phyloP scores from a whole-genome alignment of 2,797 vertebrate species.

The Buphagus erythrorhynchus region DNA sequence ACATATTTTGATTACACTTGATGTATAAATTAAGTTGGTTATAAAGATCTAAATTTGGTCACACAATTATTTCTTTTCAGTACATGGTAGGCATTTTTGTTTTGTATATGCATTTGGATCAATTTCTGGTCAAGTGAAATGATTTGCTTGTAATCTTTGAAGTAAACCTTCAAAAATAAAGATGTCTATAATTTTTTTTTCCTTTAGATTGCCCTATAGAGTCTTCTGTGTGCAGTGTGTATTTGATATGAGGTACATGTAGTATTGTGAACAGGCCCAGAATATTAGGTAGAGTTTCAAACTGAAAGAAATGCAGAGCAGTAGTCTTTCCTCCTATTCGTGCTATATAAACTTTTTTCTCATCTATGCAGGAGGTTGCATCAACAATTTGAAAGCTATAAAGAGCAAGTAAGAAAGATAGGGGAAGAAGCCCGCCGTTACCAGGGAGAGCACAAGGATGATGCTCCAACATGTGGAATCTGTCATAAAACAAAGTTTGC shows the following conservation, averaged over 20 bases:
- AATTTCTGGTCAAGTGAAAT: background rate
- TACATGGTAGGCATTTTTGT: background rate
- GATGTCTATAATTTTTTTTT: background rate
- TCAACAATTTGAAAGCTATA: conserved; percentile 99
- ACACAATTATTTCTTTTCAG: background rate
- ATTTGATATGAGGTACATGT: background rate
- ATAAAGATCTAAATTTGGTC: background rate
- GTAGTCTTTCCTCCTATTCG: background rate
- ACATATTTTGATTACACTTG: background rate
- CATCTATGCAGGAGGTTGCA: conserved; percentile 89
- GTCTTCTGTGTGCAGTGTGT: background rate
- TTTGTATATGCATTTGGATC: background rate
- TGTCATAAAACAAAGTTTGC: conserved; percentile 99
- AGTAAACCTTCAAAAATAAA: background rate
- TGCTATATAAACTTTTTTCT: conserved; percentile 70
- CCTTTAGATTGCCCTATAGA: background rate
- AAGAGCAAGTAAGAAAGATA: conserved; percentile 96
- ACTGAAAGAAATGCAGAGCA: background rate
- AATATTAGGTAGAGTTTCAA: background rate
- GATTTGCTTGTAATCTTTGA: background rate
- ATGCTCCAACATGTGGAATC: conserved; percentile 96
- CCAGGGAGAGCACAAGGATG: conserved; percentile 94
- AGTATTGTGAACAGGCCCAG: background rate
- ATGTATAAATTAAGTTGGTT: background rate
- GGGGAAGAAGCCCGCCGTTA: conserved; percentile 92